phyloP scores from a whole-genome alignment of 2,888 invertebrate species.

The Smittia aterrima region DNA sequence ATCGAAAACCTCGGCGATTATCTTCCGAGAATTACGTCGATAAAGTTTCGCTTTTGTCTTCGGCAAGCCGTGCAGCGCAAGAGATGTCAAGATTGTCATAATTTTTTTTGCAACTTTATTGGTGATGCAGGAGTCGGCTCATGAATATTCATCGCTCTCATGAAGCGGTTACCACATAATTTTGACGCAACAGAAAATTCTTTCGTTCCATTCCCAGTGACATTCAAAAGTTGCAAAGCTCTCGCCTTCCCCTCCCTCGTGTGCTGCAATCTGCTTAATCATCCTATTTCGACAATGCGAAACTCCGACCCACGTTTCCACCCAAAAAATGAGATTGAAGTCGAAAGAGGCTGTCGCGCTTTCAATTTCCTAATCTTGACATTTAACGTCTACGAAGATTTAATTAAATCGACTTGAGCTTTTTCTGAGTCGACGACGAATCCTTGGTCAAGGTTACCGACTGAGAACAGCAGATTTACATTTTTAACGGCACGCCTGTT shows the following conservation, averaged over 20 bases:
- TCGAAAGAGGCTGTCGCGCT: not conserved
- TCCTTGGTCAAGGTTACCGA: constrained; percentile 38
- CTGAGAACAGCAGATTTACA: no score
- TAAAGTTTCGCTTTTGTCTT: not conserved
- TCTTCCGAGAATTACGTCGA: not conserved
- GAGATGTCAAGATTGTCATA: constrained; percentile 28
- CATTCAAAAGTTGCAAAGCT: not conserved
- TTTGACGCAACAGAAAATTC: not conserved
- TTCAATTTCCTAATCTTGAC: constrained; percentile 27
- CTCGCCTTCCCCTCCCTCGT: no score
- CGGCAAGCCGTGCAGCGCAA: not conserved
- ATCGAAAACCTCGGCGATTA: no score
- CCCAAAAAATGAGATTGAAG: not conserved
- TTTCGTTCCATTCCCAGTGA: not conserved
- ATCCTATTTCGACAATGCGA: no score
- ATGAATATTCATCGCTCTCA: not conserved
- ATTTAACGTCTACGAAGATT: constrained; percentile 12
- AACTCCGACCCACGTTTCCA: not conserved
- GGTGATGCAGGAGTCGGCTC: not conserved
- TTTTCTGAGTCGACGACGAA: not conserved
- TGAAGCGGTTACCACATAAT: not conserved
- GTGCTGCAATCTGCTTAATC: no score
- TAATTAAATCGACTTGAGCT: not conserved
- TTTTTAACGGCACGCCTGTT: no score
- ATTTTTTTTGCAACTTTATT: constrained; percentile 20